Percentiles rank a stretch among this genome's conserved stretches.
Conservation (phyloP, 2,113 vertebrate genomes). For the Malurus elegans region DNA sequence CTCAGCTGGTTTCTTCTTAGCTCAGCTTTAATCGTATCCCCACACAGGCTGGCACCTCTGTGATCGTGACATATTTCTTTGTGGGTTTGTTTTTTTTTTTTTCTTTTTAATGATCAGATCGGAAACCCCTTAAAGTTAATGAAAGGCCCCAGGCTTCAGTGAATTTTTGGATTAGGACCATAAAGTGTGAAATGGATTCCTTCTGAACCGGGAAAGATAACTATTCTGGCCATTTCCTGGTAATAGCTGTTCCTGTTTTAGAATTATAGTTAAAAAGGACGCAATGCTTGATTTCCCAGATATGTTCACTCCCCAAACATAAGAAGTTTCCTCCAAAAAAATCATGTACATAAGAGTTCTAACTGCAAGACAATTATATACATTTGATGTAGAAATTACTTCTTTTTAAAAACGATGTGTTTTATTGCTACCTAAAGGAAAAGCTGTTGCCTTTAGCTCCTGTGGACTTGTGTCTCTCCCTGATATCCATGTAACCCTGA, state of each 20-base stretch:
- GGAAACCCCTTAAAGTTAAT: neutral
- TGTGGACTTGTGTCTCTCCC: neutral
- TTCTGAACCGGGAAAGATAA: neutral
- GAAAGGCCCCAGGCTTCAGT: neutral
- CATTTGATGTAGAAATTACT: neutral
- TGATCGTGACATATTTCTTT: neutral
- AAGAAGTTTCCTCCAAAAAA: neutral
- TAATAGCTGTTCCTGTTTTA: neutral
- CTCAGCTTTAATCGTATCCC: neutral
- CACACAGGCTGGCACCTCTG: neutral
- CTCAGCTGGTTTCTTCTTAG: neutral
- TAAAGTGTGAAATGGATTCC: neutral
- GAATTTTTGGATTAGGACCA: neutral
- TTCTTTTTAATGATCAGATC: neutral
- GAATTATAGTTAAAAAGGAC: neutral
- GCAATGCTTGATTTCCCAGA: neutral
- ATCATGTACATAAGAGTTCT: neutral
- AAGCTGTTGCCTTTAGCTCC: neutral
- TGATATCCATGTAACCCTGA: neutral
- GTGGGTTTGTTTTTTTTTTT: neutral
- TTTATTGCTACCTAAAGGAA: neutral
- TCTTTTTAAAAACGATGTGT: neutral
- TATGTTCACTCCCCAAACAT: no score
- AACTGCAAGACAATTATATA: neutral
- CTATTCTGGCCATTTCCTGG: neutral